Percentiles rank a stretch among this genome's conserved stretches.
Evolutionary conservation across 2,888 invertebrate species (phyloP).

Genomic region (Pseudococcus longispinus): DNA sequence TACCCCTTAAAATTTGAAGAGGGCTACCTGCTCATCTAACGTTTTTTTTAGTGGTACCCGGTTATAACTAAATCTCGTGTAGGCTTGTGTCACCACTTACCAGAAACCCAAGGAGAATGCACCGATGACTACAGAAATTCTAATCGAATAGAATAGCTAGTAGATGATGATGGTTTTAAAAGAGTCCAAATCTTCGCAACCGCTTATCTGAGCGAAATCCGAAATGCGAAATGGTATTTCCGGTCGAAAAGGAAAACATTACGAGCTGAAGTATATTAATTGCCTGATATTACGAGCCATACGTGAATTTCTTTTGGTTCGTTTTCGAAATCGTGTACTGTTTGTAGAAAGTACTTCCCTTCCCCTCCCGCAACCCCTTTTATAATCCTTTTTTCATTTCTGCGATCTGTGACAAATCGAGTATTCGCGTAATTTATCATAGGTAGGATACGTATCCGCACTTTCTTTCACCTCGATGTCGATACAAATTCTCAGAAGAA

Average conservation of each 20-base stretch:
- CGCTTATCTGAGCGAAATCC: background rate
- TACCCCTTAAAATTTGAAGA: too few relatives aligned
- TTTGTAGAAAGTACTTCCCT: background rate
- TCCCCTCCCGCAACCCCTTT: background rate
- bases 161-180: too few relatives aligned
- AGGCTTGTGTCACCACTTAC: too few relatives aligned
- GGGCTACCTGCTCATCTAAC: too few relatives aligned
- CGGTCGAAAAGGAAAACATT: background rate
- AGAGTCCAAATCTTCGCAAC: too few relatives aligned
- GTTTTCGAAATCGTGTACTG: background rate
- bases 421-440: background rate
- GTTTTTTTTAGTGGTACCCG: too few relatives aligned
- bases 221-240: conserved; percentile 10
- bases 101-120: too few relatives aligned
- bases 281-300: background rate
- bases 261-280: background rate
- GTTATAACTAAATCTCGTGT: too few relatives aligned
- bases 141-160: too few relatives aligned
- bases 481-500: too few relatives aligned
- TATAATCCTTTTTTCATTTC: background rate
- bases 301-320: background rate
- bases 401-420: background rate
- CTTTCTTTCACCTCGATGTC: background rate
- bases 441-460: background rate
- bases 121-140: too few relatives aligned